Evolutionary conservation across 2,888 invertebrate genomes (phyloP), one percentile per base, ranked within the genome.

Genomic region (Callimorpha dominula): DNA sequence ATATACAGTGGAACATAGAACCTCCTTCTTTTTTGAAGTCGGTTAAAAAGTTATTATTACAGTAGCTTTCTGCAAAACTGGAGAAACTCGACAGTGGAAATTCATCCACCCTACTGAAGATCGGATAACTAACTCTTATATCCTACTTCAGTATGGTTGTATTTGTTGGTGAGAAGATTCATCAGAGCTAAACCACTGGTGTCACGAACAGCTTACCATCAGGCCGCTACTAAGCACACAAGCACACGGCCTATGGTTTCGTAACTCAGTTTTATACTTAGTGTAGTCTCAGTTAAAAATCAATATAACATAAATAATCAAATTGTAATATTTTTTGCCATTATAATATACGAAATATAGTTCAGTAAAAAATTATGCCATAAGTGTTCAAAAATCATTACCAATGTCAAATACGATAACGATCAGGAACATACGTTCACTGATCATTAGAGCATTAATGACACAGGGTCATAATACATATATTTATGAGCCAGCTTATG

Each of bases 351-450:
- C n/a, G n/a, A 60, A 60, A 31, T 4, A n/a, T 7, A n/a, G n/a
- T 64, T 11, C 6, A 20, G 17, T 11, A 71, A 49, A 71, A 64
- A n/a, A 54, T 40, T 11, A 54, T 54, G 54, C 9, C 42, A 50
- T 46, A 54, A 64, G 31, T 17, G 14, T 62, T 65, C 40, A 60
- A 70, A 74, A 76, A 75, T 63, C 70, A 76, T 76, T 75, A 62
- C n/a, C 71, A 76, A 67, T 71, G 65, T 73, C 54, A 70, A 42
- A 65, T 62, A 66, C 70, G 71, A 79, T 77, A 71, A 75, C 66
- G 70, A 78, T 77, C 72, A 67, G 40, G 49, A 64, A 69, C 72
- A 71, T 60, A 31, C 57, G 31, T 68, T 57, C 17, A 60, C 46
- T 46, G 20, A 46, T 68, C 71, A 40, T 46, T 65, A 70, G n/a